phyloP scores from a whole-genome alignment of 2,113 vertebrate species.

The Plectropomus leopardus region DNA sequence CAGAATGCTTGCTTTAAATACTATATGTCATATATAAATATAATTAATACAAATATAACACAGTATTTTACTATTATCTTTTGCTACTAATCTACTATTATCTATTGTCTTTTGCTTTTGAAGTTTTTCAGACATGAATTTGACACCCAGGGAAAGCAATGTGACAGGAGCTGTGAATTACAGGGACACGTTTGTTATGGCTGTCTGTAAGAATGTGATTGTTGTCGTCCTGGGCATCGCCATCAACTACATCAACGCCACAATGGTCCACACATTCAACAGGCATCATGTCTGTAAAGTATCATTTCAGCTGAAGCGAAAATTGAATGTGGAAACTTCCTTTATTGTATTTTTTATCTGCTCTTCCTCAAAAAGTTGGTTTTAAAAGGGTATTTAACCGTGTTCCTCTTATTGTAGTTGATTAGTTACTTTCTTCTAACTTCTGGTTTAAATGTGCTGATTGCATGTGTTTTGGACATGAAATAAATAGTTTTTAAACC shows the following conservation, averaged over 20 bases:
- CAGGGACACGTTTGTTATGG: background rate
- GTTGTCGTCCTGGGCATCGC: background rate
- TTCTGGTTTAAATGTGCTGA: background rate
- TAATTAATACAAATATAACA: too few relatives aligned
- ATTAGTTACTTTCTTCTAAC: background rate
- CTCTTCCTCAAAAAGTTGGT: background rate
- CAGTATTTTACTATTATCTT: background rate
- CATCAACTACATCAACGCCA: slow-evolving; percentile 8
- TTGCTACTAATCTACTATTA: too few relatives aligned
- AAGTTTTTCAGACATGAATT: background rate
- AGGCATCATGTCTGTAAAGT: background rate
- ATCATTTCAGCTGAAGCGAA: background rate
- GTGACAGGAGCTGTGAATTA: background rate
- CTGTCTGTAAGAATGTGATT: background rate
- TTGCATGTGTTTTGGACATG: background rate
- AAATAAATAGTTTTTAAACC: background rate
- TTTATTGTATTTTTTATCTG: background rate
- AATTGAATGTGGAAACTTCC: background rate
- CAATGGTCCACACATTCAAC: slow-evolving; percentile 9
- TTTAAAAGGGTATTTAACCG: background rate
- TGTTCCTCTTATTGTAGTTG: background rate
- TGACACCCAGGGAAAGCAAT: background rate
- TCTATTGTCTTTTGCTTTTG: background rate
- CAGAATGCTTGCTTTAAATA: too few relatives aligned
- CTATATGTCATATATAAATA: too few relatives aligned